Evolutionary conservation across 2,797 vertebrate genomes (phyloP), one percentile per base, ranked within the genome.

Genomic region (Hipposideros larvatus): DNA sequence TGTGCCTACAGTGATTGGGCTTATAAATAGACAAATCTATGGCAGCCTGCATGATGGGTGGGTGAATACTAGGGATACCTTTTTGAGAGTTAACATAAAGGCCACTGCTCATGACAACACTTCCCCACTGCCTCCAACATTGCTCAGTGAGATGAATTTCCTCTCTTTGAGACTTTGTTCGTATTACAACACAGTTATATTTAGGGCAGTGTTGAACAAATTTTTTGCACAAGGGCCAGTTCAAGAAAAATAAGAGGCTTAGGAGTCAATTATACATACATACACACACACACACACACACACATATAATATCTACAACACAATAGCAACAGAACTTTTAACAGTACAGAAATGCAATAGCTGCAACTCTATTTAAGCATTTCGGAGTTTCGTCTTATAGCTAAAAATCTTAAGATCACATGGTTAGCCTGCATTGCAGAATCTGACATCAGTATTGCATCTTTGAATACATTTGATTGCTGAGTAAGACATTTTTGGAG

Each of bases 241-340:
- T 87, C 51, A 70, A 87, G 75, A 71, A 75, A 91, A 87, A 87
- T 8, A 84, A 87, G 51, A 26, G 77, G 28, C 43, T 46, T 79
- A n/a, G 13, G 46, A 90, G 65, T 75, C 37, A 59, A 43, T 53
- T 89, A 75, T 59, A 55, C 55, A 28, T 31, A 9, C 18, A 28
- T 48, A 8, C 28, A 9, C 16, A 46, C 10, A 46, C 37, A 37
- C 55, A 28, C 28, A 9, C 18, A 28, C 48, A 8, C 28, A 9
- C 16, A 46, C 10, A n/a, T n/a, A 46, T 11, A 41, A 55, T 21
- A 18, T 55, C 53, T 13, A 19, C 7, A 37, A 37, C 21, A 83
- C 5, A 94, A 85, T 3, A 70, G 6, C 14, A 55, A 74, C 21
- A 83, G 51, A 46, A n/a, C 34, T 90, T 63, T 6, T 24, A 34